Evolutionary conservation across 1,140 invertebrate species (phyloP), one percentile per base, ranked within the genome.

Genomic region (Cotesia glomerata): DNA sequence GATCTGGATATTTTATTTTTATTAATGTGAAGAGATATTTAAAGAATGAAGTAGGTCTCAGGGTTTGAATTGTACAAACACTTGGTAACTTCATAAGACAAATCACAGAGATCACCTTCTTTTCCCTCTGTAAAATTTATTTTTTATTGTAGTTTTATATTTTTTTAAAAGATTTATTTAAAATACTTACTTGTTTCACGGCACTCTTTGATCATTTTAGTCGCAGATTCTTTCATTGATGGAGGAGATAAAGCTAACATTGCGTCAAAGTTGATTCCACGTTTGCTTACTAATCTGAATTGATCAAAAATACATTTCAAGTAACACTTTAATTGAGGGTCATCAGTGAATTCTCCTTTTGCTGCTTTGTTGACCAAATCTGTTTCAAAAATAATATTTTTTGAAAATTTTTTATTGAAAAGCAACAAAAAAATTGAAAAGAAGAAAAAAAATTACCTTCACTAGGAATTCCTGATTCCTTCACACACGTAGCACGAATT

Each of bases 231-330:
- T 66, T 77, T 80, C 5, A 77, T 74, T 18, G 79, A 69, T 4
- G 78, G 74, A 0, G 87, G 86, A n/a, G 86, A 11, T 3, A 84
- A 34, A 5, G 78, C 80, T 39, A 79, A 64, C 16, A 84, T 72
- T 0, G 80, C 75, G 18, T 87, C 81, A 11, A 77, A 79, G 18
- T 85, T 85, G n/a, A 88, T 77, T 56, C 81, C 81, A 4, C 78
- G 78, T 35, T 79, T 81, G 71, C 5, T 80, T 74, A 78, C 76
- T 71, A 79, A 45, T 36, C 71, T 67, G 4, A 75, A 76, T 61
- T 85, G 82, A 34, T 76, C 75, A 58, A 87, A 73, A 0, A 82
- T 34, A 74, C 86, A 88, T 71, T 84, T 87, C 4, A 85, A 77
- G 63, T 87, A 87, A 63, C 86, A 88, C 61, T 81, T 84, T 0